Evolutionary conservation across 2,113 vertebrate genomes (phyloP), one percentile per base, ranked within the genome.

Genomic region (Junco hyemalis): DNA sequence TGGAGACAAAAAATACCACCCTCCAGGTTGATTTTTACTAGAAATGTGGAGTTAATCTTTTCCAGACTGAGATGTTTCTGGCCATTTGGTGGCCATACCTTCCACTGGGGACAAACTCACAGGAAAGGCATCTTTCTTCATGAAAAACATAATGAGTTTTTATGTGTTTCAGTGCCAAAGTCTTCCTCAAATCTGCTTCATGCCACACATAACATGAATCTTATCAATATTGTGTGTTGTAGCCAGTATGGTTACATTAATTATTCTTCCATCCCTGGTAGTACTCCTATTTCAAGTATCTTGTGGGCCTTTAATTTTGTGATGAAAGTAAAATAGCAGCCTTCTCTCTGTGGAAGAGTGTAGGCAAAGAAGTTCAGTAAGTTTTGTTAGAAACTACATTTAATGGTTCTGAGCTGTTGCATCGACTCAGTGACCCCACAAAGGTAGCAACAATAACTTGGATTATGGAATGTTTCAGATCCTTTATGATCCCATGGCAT

Each of bases 181-280:
- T 29, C 51, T 87, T 92, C 40, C 50, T 73, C 36, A 51, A 33
- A 48, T 21, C 16, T 64, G 8, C 70, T 70, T 47, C 65, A 25
- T 61, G 22, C 14, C 59, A 31, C 14, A 22, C 23, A 23, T 20
- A 53, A 18, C 23, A 18, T 23, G 12, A 85, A 60, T 82, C 5
- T 40, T 88, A 64, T 31, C 2, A 1, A 35, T 71, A 1, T 51
- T 79, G 44, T 74, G 1, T 65, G 45, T 25, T 65, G 45, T 25
- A 70, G 25, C 35, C 53, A 45, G 18, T 47, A 29, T 77, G 31
- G 28, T 91, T 70, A n/a, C 17, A 3, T 35, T 45, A 69, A 81
- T 76, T 59, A 29, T 14, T 54, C 13, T 12, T 18, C 0, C 31
- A 35, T 3, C 4, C 4, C 5, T 1, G 4, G 5, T 28, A 26